Base-by-base conservation (phyloP, 2,113 vertebrate genomes). In the Mustela nigripes region DNA sequence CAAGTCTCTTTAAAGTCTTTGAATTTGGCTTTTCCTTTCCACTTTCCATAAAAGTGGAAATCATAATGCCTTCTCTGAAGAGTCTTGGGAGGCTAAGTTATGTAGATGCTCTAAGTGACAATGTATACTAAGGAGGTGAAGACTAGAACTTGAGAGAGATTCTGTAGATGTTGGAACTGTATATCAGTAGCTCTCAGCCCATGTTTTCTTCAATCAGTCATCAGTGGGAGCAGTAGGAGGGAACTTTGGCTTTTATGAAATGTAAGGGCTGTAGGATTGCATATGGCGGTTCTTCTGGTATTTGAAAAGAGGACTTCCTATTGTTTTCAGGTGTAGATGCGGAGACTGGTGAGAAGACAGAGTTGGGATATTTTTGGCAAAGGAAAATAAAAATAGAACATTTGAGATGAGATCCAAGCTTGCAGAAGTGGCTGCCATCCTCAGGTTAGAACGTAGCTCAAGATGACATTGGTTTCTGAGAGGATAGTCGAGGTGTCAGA, bases 401-500 rank as follows among this genome's bases (percentile, higher is more conserved):
- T 89, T 82, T 94, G 53, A 33, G 15, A 16, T 87, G 85, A 56
- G 22, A 80, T 50, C 7, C 4, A 39, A 81, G 58, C 58, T 78
- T 78, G n/a, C 36, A 16, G 81, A 74, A 79, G 67, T 71, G 71
- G 45, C 58, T 58, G 42, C 4, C 76, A 33, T 80, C 39, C 26
- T 73, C 24, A 24, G 45, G 11, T 63, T 65, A 83, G 60, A 28
- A 33, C 45, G 78, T 22, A 33, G 45, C n/a, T 89, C 14, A 7
- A 89, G 85, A 92, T 50, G 78, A 71, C 65, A 42, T 19, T 50
- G 36, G 21, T 82, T 85, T 97, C 82, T 94, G n/a, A 65, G 45
- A 94, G 8, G 7, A 8, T 12, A 15, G 7, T 33, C 11, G 31
- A 42, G 24, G 24, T 39, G 39, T 45, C 33, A 8, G 56, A 78